Evolutionary conservation across 2,113 vertebrate genomes (phyloP), one percentile per base, ranked within the genome.

Genomic region (Uropsilus gracilis): DNA sequence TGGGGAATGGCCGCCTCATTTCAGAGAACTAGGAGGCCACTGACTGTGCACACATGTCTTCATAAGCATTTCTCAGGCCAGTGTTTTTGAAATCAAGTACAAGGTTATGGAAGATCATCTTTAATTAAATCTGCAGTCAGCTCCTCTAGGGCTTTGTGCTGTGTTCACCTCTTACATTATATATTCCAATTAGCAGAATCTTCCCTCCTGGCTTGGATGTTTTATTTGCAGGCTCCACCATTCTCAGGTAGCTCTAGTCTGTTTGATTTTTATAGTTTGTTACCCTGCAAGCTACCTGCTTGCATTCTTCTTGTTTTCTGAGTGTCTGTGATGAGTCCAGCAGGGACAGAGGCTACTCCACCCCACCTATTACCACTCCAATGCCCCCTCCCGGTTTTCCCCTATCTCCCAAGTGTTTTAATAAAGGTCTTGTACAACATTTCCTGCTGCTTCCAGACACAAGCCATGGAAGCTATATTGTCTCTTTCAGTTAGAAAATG

Each of bases 81-180:
- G 10, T 44, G 61, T 46, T 80, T 93, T 84, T 80, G 5, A 77
- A 92, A 95, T 46, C 71, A 73, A 92, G 83, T 91, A 53, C 95
- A 90, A 95, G 57, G 81, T 63, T 88, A 46, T 55, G 75, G 76
- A 90, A 90, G 80, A 72, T 82, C 8, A 42, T 94, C 94, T 80
- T 94, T 97, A 96, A 91, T 93, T 94, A 64, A 91, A 30, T 22
- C 46, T 86, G 86, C 34, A 78, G 89, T 61, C 26, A 2, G 50
- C 48, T 17, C 32, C 50, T 90, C 24, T 2, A 34, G 83, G 32
- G 30, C 39, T 95, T 68, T 0, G 0, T 50, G 69, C 83, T 42
- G 81, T 8, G 2, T 78, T 96, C 64, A 68, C 59, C 86, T 95
- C 68, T 94, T 76, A 59, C 89, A 90, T 42, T 78, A 50, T 10